Evolutionary conservation across 2,113 vertebrate genomes (phyloP).

Genomic region (Cricetomys ansorgei): DNA sequence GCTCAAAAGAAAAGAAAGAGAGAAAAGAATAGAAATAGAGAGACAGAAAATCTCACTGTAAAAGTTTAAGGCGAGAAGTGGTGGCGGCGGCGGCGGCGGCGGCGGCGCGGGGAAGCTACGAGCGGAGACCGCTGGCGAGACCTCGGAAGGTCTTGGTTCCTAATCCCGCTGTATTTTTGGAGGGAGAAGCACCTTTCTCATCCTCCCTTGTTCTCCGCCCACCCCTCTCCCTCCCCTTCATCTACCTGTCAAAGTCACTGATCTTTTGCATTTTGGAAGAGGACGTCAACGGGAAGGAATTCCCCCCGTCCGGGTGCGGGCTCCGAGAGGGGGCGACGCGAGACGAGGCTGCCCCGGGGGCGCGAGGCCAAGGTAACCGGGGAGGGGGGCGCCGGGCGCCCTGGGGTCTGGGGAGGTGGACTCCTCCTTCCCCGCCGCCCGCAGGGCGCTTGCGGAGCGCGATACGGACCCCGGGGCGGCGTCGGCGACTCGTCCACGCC

Average conservation of each 20-base stretch:
- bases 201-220: conserved; percentile 72
- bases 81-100: conserved; percentile 31
- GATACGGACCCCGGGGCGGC: conserved; percentile 10
- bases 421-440: neutral
- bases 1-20: neutral
- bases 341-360: conserved; percentile 10
- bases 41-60: conserved; percentile 31
- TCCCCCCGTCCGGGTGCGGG: conserved; percentile 51
- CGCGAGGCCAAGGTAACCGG: conserved; percentile 69
- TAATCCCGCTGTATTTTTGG: conserved; percentile 69
- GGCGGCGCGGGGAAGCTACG: conserved; percentile 51
- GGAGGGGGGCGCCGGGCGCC: conserved; percentile 20
- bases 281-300: conserved; percentile 76
- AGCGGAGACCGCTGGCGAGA: neutral
- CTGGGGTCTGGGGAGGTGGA: neutral
- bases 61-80: conserved; percentile 83
- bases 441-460: neutral
- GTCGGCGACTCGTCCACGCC: conserved; percentile 23
- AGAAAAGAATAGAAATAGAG: neutral
- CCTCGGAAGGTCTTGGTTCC: conserved; percentile 50
- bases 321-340: conserved; percentile 68
- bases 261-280: conserved; percentile 80
- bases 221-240: conserved; percentile 69
- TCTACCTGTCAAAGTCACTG: conserved; percentile 79
- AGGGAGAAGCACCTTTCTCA: conserved; percentile 77